Base-by-base conservation (phyloP, 2,797 vertebrate genomes). In the Diglossa cyanea region DNA sequence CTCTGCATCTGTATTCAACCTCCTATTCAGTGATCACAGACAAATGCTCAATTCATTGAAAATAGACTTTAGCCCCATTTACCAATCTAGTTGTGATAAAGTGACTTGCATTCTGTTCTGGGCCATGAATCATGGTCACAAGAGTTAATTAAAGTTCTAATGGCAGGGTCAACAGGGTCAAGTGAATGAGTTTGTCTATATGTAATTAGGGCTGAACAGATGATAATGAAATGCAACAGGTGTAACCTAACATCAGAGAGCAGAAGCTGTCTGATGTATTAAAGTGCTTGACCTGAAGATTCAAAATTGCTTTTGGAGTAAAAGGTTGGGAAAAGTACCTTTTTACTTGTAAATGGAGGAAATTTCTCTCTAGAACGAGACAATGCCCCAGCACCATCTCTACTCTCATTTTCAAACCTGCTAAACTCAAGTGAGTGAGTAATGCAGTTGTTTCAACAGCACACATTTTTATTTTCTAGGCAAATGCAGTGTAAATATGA, bases 91-190 rank as follows among this genome's bases (percentile, higher is more conserved):
- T 8, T 72, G 57, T 11, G 11, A 70, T 90, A 81, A 91, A 94
- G 63, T 76, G 70, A 90, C 94, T 83, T 86, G 62, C 51, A 60
- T 91, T 91, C 89, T 94, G 70, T 93, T 94, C 93, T 91, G 87
- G 75, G 70, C 85, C 66, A 70, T 72, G 94, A 89, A 92, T 86
- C 92, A 78, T 39, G 44, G 82, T 57, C 82, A 68, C 50, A 72
- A 53, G 70, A 93, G 75, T 94, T 95, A 96, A 95, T 83, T 96
- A 90, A 94, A 91, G 85, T 91, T 88, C 73, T 92, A 88, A 90
- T 70, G 82, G 65, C 37, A 63, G 78, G 82, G 96, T 85, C 92
- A 91, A n/a, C 24, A 11, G 68, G 94, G 87, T 96, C 87, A 96
- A 96, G 79, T 94, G 92, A 91, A 86, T 75, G 87, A 92, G 66